Percentiles rank a stretch among this genome's conserved stretches.
These are phyloP conservation scores for Zingel zingel DNA, from an alignment of 2,113 vertebrate genomes.

Conservation along the genomic window DNA sequence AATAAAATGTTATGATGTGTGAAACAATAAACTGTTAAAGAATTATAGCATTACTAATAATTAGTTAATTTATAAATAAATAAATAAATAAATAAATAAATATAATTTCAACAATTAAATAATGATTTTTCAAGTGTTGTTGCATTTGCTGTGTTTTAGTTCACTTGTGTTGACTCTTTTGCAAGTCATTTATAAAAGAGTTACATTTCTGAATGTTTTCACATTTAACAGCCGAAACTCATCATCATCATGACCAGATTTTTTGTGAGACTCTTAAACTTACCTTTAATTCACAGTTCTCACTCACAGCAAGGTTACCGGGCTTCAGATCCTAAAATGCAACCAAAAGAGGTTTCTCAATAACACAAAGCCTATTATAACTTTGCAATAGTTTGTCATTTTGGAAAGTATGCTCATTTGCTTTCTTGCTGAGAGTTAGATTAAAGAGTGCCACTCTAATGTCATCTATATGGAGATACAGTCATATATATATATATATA, in stretches of 20 bases:
- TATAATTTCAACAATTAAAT: too few species aligned
- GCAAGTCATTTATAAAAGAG: neutral
- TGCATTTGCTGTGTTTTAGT: neutral
- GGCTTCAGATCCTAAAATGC: slow-evolving; percentile 85
- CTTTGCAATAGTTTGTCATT: neutral
- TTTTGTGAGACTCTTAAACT: neutral
- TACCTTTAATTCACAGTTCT: slow-evolving; percentile 88
- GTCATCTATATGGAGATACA: neutral
- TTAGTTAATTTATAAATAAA: too few species aligned
- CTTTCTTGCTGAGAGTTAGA: neutral
- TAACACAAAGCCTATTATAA: neutral
- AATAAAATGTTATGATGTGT: too few species aligned
- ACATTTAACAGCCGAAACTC: neutral
- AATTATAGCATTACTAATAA: too few species aligned
- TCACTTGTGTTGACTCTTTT: neutral
- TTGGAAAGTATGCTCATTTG: neutral
- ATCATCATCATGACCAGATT: neutral
- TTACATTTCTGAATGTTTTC: neutral
- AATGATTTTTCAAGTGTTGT: neutral
- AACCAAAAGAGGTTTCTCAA: neutral
- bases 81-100: too few species aligned
- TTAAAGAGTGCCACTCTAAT: neutral
- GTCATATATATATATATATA: neutral
- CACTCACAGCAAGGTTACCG: slow-evolving; percentile 85
- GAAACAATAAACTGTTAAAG: too few species aligned